Evolutionary conservation across 2,888 invertebrate genomes (phyloP), one percentile per base, ranked within the genome.

Genomic region (Podotricha telesiphe): DNA sequence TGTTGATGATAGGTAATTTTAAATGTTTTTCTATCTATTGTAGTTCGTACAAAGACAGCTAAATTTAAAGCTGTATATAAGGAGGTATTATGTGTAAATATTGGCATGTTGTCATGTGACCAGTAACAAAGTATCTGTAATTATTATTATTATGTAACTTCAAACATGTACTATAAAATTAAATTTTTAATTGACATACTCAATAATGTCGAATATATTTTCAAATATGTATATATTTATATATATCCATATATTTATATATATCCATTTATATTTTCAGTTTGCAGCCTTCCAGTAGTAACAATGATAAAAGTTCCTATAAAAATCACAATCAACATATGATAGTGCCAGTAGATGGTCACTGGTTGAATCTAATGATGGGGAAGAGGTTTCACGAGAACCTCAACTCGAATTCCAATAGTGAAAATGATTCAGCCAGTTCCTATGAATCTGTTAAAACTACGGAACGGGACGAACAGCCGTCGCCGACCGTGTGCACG

Each of bases 361-460:
- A 94, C 80, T 94, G 95, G 94, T 82, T 94, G 69, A 94, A 94
- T 75, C 82, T 95, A 48, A 95, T 95, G 95, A 94, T 94, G 93
- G 95, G 95, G 62, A 93, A 94, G 74, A 88, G 94, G 56, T 95
- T 95, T 84, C 93, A 93, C 71, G 91, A 92, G 78, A 93, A 90
- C 77, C 85, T 91, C 63, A 91, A 87, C 74, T 92, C 88, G 2
- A 92, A 93, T 73, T 91, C 89, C 1, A 91, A 92, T 78, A 93
- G 93, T 11, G 93, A 93, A 80, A 93, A 93, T 71, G 91, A 91
- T 77, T 91, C 93, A 48, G 94, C 94, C 55, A 94, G 94, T 86
- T 93, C 93, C 77, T 93, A 90, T 73, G 93, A 93, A 77, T 89
- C 89, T 66, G 79, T 82, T 48, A 93, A 92, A 77, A 84, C 80